Conservation (phyloP, 2,888 invertebrate species). For the Philonicus albiceps region DNA sequence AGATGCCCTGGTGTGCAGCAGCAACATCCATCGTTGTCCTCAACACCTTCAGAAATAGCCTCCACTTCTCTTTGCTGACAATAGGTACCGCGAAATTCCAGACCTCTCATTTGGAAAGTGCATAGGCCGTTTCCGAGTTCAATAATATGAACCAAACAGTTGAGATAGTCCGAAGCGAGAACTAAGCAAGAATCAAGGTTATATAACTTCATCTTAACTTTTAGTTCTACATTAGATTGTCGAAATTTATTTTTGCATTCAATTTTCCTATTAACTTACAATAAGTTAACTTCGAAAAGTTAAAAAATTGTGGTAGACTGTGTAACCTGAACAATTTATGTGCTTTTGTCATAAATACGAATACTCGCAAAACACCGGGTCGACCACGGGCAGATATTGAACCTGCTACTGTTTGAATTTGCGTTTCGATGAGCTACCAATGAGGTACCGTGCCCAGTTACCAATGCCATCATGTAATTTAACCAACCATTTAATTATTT, state of each 20-base stretch:
- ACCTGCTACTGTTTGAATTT: too few relatives aligned
- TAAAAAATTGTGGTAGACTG: too few relatives aligned
- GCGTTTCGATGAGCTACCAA: too few relatives aligned
- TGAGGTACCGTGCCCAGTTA: too few relatives aligned
- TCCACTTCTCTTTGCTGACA: constrained; percentile 99
- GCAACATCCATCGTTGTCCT: constrained; percentile 94
- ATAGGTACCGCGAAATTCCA: constrained; percentile 98
- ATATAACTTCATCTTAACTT: background rate
- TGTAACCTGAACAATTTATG: too few relatives aligned
- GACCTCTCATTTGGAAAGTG: constrained; percentile 96
- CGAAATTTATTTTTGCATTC: background rate
- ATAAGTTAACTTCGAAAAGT: too few relatives aligned
- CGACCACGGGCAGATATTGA: too few relatives aligned
- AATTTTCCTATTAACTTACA: background rate
- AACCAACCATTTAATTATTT: too few relatives aligned
- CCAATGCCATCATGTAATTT: too few relatives aligned
- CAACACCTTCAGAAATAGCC: constrained; percentile 96
- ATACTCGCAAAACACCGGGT: too few relatives aligned
- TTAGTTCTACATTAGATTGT: too few relatives aligned
- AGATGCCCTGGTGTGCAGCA: constrained; percentile 91
- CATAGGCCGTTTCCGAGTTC: constrained; percentile 98
- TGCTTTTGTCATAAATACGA: too few relatives aligned
- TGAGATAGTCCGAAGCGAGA: constrained; percentile 96
- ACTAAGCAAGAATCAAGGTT: constrained; percentile 67
- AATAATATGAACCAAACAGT: constrained; percentile 96